Evolutionary conservation across 1,140 invertebrate species (phyloP), one percentile per base, ranked within the genome.

Genomic region (Listronotus bonariensis): DNA sequence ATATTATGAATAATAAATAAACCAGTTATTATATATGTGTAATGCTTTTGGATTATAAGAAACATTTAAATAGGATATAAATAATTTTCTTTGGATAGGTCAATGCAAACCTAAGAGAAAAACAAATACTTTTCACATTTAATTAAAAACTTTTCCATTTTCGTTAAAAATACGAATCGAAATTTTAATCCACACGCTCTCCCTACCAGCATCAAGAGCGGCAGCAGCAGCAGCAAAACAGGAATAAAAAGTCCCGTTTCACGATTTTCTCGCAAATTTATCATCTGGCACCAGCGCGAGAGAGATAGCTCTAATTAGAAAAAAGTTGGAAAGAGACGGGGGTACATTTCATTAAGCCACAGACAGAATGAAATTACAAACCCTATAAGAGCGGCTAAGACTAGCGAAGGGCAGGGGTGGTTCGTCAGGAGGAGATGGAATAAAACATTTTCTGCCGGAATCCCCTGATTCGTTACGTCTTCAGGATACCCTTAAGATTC

Each of bases 281-380:
- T 76, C 74, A 76, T 74, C 62, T 67, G 70, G 59, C 69, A 63
- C 64, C 56, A 34, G 65, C 68, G 53, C 32, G 57, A 72, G 67
- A 70, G 60, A 65, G 70, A 66, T 32, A 52, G 48, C 42, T 36
- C 64, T 52, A 36, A 74, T 71, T 74, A 74, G 65, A 45, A 34
- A 42, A 34, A 62, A 55, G 64, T 17, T 26, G 53, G 69, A 74
- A 64, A 57, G 70, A 75, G 72, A 74, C 60, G 65, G 70, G 72
- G 68, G 64, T 72, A 76, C 72, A 74, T 77, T 76, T 77, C 75
- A 78, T 78, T 78, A 78, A 78, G 76, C 68, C 65, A 71, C 74
- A 73, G 71, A 74, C 71, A 76, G 76, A 78, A 76, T 77, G 76
- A 78, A 78, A 78, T 78, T 78, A 78, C 76, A 77, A 73, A 76